Conservation (phyloP, 2,797 vertebrate genomes). For the Tenualosa thibaudeaui region DNA sequence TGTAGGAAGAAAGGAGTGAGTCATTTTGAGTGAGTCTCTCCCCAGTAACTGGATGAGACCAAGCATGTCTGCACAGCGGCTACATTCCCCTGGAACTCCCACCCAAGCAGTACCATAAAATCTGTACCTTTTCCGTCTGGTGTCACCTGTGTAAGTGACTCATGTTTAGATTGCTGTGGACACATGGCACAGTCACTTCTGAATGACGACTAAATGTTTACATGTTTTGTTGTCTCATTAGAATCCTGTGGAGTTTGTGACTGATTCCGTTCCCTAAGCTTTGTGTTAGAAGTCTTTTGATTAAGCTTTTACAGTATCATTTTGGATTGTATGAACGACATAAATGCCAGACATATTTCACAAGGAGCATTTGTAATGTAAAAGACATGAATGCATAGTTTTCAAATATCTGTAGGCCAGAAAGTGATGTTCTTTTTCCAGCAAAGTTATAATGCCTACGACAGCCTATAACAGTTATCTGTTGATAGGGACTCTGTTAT, state of each 20-base stretch:
- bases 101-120: neutral
- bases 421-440: too few relatives aligned
- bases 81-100: neutral
- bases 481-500: neutral
- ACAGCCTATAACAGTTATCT: neutral
- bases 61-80: constrained; percentile 9
- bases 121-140: neutral
- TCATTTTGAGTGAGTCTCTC: constrained; percentile 12
- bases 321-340: neutral
- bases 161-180: neutral
- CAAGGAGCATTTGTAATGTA: too few relatives aligned
- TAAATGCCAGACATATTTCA: neutral
- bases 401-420: too few relatives aligned
- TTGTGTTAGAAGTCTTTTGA: neutral
- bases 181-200: neutral
- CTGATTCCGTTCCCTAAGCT: neutral
- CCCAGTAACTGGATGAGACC: neutral
- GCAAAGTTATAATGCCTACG: neutral
- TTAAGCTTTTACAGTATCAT: neutral
- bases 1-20: neutral
- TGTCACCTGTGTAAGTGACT: constrained; percentile 19
- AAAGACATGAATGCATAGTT: too few relatives aligned
- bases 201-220: neutral
- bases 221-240: neutral
- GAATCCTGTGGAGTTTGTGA: neutral